Conservation (phyloP, 2,888 invertebrate species). For the Dynastes maya region DNA sequence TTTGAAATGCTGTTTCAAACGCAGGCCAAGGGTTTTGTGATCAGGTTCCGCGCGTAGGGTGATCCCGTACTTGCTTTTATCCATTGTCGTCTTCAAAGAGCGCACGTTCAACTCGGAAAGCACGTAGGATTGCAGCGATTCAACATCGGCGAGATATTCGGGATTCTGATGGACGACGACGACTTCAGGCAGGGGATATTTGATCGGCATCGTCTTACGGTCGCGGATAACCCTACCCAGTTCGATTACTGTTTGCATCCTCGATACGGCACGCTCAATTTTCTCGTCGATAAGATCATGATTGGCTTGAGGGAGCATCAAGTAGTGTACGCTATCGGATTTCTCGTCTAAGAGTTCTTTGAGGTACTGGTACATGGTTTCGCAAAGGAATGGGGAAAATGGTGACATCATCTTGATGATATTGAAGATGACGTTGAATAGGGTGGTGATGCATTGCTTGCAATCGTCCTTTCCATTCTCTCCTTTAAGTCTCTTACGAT, state of each 20-base stretch:
- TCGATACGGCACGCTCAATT: conserved; percentile 91
- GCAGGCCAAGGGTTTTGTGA: conserved; percentile 90
- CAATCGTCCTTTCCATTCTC: conserved; percentile 88
- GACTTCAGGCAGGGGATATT: conserved; percentile 96
- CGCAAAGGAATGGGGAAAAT: conserved; percentile 96
- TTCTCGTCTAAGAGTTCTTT: conserved; percentile 76
- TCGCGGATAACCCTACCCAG: conserved; percentile 94
- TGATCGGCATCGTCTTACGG: conserved; percentile 93
- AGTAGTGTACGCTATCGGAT: conserved; percentile 90
- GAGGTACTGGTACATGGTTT: conserved; percentile 94
- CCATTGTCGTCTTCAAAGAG: conserved; percentile 86
- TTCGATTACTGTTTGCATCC: conserved; percentile 97
- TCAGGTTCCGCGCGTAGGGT: conserved; percentile 94
- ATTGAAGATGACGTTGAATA: conserved; percentile 90
- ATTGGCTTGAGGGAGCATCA: conserved; percentile 88
- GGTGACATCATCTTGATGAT: conserved; percentile 97
- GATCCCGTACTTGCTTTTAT: conserved; percentile 95
- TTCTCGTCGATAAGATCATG: conserved; percentile 82
- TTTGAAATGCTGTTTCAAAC: conserved; percentile 93
- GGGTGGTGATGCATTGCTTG: conserved; percentile 86
- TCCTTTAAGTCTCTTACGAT: conserved; percentile 94
- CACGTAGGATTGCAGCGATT: conserved; percentile 87
- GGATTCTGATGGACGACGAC: conserved; percentile 93
- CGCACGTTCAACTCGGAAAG: conserved; percentile 94
- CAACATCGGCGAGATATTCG: conserved; percentile 84